Evolutionary conservation across 2,797 vertebrate genomes (phyloP).

Genomic region (Melanogrammus aeglefinus): DNA sequence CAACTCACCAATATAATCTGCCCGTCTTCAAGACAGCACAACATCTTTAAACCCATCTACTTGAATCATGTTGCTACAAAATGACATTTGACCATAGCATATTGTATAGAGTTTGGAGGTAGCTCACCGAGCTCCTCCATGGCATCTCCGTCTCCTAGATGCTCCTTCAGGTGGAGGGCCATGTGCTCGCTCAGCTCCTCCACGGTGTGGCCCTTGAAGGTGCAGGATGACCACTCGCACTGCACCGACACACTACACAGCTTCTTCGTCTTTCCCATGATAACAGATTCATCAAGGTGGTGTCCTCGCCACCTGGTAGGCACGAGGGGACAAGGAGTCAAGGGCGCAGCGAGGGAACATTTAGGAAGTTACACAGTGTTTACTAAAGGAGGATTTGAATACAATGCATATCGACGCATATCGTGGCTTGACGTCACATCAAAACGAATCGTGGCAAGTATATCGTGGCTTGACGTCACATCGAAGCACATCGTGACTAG

Average conservation of each 20-base stretch:
- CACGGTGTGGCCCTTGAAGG: slow-evolving; percentile 63
- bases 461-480: no score
- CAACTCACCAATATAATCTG: no score
- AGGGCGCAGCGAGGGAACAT: background rate
- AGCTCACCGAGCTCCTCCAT: slow-evolving; percentile 78
- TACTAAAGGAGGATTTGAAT: background rate
- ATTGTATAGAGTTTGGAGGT: background rate
- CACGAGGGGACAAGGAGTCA: background rate
- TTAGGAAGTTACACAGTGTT: background rate
- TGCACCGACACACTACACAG: slow-evolving; percentile 59
- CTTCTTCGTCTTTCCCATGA: slow-evolving; percentile 69
- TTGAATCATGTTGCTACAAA: background rate
- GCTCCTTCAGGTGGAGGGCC: slow-evolving; percentile 65
- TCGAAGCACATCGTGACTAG: no score
- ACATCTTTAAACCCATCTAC: background rate
- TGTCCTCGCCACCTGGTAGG: background rate
- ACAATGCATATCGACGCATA: background rate
- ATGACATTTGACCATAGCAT: background rate
- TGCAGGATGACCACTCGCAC: slow-evolving; percentile 70
- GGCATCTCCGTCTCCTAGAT: slow-evolving; percentile 71
- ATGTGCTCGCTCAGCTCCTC: slow-evolving; percentile 75
- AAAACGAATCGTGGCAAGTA: no score
- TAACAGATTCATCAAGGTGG: background rate
- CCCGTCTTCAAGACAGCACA: background rate
- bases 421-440: no score